These are phyloP conservation scores for Seriola dumerili DNA, from an alignment of 2,113 vertebrate species.

Conservation along the genomic window DNA sequence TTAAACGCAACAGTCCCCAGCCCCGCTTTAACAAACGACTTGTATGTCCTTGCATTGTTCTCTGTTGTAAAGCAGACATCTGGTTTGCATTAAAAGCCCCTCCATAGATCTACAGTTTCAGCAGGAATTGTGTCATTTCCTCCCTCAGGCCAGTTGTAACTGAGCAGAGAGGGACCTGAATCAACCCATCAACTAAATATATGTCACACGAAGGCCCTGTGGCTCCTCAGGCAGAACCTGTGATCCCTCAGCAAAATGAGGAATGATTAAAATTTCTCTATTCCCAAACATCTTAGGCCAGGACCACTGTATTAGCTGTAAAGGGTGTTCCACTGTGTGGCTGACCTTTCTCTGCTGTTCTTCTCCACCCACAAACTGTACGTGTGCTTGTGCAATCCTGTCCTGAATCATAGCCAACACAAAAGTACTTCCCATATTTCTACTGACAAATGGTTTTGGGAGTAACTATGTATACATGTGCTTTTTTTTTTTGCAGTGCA, in stretches of 20 bases:
- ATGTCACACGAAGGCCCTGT: constrained; percentile 15
- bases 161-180: constrained; percentile 4
- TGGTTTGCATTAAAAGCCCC: constrained; percentile 74
- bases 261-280: neutral
- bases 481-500: too few species aligned
- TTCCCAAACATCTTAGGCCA: neutral
- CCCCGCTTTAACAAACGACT: neutral
- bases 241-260: neutral
- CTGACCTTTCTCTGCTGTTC: neutral
- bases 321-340: neutral
- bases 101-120: constrained; percentile 44
- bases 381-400: constrained; percentile 10
- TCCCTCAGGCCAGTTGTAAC: constrained; percentile 27
- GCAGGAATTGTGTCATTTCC: constrained; percentile 78
- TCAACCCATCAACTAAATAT: constrained; percentile 20
- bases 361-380: constrained; percentile 6
- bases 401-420: constrained; percentile 1
- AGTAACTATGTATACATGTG: too few species aligned
- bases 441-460: neutral
- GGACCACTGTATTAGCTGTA: neutral
- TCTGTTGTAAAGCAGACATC: constrained; percentile 58
- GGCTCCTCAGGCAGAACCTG: neutral
- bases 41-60: constrained; percentile 21
- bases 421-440: neutral
- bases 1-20: neutral